Base-by-base conservation (phyloP, 2,888 invertebrate genomes). In the Pasiphila rectangulata region DNA sequence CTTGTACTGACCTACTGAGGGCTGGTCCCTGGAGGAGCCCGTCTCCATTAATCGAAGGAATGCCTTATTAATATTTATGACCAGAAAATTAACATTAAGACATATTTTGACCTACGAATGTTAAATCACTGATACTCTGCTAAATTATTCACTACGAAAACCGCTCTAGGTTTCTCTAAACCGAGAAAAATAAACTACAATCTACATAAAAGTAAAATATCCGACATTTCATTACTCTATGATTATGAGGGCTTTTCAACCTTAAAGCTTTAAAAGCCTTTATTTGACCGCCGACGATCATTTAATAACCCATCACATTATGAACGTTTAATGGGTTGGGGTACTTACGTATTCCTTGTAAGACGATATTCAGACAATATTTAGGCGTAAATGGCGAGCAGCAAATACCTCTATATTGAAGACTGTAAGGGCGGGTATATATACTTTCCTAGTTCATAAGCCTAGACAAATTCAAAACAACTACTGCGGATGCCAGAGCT, bases 1-100 rank as follows among this genome's bases (percentile, higher is more conserved):
- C 45, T 63, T 57, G 9, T 49, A 68, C 69, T 64, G 67, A 68
- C 68, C 72, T 62, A 63, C 60, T 63, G 63, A 66, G 61, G 46
- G 61, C 57, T 37, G 21, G 34, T 27, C 23, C 27, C 27, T 16
- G 27, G 27, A 43, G 20, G 35, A 43, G 42, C 10, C 25, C 25
- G 35, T 15, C 61, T 68, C 67, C 58, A 15, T 27, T 10, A 38
- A 46, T 61, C 68, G 68, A 66, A 69, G 63, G 75, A 77, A 75
- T 78, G 73, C 76, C 77, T 74, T 76, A 85, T 85, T 76, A 83
- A 83, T 83, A 84, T 84, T 83, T 82, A 83, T 83, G 77, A 73
- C 72, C 75, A 75, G 77, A 78, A 83, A 81, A 82, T 82, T 82
- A 83, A 79, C 78, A 79, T 83, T 80, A 80, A 79, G 81, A 77